Evolutionary conservation across 2,797 vertebrate genomes (phyloP).

Genomic region (Paedocypris micromegethes): DNA sequence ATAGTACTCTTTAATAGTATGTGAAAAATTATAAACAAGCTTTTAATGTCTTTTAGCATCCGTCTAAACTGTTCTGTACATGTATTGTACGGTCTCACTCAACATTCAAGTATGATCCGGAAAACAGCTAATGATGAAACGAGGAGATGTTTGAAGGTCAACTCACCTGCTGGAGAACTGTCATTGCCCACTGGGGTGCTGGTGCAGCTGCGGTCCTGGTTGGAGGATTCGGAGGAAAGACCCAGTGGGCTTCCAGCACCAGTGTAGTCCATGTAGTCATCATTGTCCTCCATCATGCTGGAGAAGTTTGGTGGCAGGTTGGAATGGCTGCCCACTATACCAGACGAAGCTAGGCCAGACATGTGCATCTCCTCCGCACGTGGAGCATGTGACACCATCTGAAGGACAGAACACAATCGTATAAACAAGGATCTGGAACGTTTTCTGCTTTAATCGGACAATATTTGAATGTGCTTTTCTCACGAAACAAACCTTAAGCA

Average conservation of each 20-base stretch:
- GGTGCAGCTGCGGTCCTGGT: conserved; percentile 94
- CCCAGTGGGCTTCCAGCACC: conserved; percentile 86
- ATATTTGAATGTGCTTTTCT: too few species aligned
- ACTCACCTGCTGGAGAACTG: conserved; percentile 88
- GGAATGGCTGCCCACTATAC: conserved; percentile 52
- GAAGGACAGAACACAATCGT: background rate
- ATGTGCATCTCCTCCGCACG: conserved; percentile 66
- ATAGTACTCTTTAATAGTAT: too few species aligned
- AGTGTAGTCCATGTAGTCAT: conserved; percentile 92
- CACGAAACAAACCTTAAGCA: too few species aligned
- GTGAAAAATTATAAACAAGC: too few species aligned
- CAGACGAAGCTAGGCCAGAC: conserved; percentile 63
- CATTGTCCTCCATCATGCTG: conserved; percentile 80
- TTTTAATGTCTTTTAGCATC: too few species aligned
- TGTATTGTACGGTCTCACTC: too few species aligned
- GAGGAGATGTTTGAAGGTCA: background rate
- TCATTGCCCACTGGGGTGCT: conserved; percentile 96
- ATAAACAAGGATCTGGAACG: conserved; percentile 9
- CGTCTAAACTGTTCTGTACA: too few species aligned
- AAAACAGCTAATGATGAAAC: conserved; percentile 7
- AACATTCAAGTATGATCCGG: background rate
- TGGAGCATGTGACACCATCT: conserved; percentile 69
- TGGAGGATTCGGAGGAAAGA: conserved; percentile 93
- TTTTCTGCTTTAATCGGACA: too few species aligned
- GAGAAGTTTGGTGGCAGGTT: conserved; percentile 59